These are phyloP conservation scores for rat (Rattus norvegicus) DNA, from an alignment of 2,113 vertebrate species.

Conservation along the genomic window GRCr8 NC_086021.1:67488501-67489000, in stretches of 20 bases:
- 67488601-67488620: conserved; percentile 12
- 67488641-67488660: neutral
- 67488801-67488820: neutral
- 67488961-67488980: neutral
- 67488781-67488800: neutral
- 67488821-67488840: neutral
- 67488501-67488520: neutral
- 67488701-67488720: neutral
- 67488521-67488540: neutral
- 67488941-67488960: neutral
- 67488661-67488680: neutral
- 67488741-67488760: neutral
- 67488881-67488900: neutral
- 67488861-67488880: neutral
- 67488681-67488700: neutral
- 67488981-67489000: neutral
- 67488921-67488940: neutral
- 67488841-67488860: neutral
- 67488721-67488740: neutral
- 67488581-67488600: neutral
- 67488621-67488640: neutral
- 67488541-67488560: neutral
- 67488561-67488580: neutral
- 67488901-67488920: neutral
- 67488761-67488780: neutral